Evolutionary conservation across 2,113 vertebrate genomes (phyloP), one percentile per base, ranked within the genome.

Genomic region (Dasypus novemcinctus): DNA sequence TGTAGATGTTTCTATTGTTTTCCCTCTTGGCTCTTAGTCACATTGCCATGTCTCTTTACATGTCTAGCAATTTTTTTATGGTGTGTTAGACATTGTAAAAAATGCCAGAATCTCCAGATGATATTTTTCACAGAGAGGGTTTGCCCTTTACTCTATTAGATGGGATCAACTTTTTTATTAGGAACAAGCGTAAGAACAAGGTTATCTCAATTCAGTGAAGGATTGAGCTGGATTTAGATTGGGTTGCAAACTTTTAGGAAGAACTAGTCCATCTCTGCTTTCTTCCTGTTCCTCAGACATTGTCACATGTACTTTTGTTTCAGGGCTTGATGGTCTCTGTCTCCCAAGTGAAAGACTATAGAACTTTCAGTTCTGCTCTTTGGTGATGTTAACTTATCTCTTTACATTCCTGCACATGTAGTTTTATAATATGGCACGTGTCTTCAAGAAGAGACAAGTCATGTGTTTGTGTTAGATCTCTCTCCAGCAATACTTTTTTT

Each of bases 291-390:
- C 59, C 52, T 86, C 11, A 68, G 49, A 86, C 33, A 84, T 25
- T 68, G 46, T 87, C 52, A 20, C 33, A 52, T 21, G 5, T 1
- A 15, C 11, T 87, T 92, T 82, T 91, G 76, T n/a, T 43, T 84
- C 41, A 91, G 36, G 87, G 36, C 23, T 52, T 54, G 23, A 33
- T 46, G 52, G 46, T 87, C 93, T 93, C 5, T 91, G 64, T 74
- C 23, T 85, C 90, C 83, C 54, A 57, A 57, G 54, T 57, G 21
- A 90, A 75, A 81, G 17, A 82, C 36, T 80, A 59, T 68, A 6
- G 21, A 86, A 86, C 33, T 87, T 76, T 93, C 23, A 69, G 57
- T 85, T 86, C 43, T 80, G 64, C 23, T 33, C 49, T 94, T 96
- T 75, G 57, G 14, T 5, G 8, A 31, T 59, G 69, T 83, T 83